phyloP scores from a whole-genome alignment of 2,113 vertebrate genomes.

The Aix galericulata region DNA sequence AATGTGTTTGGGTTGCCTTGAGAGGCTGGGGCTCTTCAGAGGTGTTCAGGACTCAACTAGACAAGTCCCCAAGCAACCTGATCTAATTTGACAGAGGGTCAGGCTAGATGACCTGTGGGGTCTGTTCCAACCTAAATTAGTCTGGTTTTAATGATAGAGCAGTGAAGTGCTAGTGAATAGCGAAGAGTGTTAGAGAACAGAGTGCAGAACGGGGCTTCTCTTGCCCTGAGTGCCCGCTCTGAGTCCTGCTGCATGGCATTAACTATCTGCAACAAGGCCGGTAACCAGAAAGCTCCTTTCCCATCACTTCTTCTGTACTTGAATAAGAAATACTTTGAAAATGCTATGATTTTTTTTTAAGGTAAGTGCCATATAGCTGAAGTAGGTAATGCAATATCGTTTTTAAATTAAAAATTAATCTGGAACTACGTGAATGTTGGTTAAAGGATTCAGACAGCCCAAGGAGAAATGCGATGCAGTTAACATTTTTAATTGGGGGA shows the following conservation, averaged over 20 bases:
- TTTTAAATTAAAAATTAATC: background rate
- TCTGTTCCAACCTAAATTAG: background rate
- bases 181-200: background rate
- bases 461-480: background rate
- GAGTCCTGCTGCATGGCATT: background rate
- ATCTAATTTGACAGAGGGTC: background rate
- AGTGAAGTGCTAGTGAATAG: background rate
- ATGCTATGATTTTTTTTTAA: background rate
- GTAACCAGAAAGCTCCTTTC: too few species aligned
- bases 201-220: background rate
- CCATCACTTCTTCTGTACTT: background rate
- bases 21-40: background rate
- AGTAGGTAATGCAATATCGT: background rate
- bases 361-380: too few species aligned
- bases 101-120: fast-evolving
- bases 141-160: fast-evolving
- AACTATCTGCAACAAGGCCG: fast-evolving
- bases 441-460: background rate
- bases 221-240: background rate
- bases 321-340: background rate
- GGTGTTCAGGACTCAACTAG: background rate
- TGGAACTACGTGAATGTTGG: background rate
- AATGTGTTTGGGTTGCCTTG: background rate
- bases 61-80: background rate
- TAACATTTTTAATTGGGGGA: background rate